Percentiles rank a stretch among this genome's conserved stretches.
Conservation (phyloP, 1,140 invertebrate species). For the Drepana arcuata region DNA sequence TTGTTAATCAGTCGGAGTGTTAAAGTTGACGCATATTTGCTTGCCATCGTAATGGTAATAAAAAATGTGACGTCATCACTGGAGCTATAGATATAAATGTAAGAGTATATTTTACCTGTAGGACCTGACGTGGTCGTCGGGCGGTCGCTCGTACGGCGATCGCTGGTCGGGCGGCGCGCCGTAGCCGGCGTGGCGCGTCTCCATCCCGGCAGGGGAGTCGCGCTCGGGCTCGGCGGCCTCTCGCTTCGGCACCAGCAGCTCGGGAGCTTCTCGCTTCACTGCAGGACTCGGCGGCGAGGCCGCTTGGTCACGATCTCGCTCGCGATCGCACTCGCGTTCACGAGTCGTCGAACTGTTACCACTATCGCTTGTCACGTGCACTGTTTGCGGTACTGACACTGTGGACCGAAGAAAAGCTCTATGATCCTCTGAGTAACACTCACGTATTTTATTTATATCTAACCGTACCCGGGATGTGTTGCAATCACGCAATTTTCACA, state of each 20-base stretch:
- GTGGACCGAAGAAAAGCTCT: too few relatives aligned
- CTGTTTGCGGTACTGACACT: slow-evolving; percentile 14
- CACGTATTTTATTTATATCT: too few relatives aligned
- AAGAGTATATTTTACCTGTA: slow-evolving; percentile 71
- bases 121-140: slow-evolving; percentile 73
- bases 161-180: slow-evolving; percentile 74
- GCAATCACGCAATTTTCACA: too few relatives aligned
- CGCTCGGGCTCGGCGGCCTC: slow-evolving; percentile 75
- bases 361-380: slow-evolving; percentile 18
- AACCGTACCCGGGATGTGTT: too few relatives aligned
- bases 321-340: slow-evolving; percentile 54
- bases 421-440: too few relatives aligned
- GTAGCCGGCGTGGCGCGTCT: slow-evolving; percentile 74
- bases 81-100: too few relatives aligned
- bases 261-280: slow-evolving; percentile 68
- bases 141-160: slow-evolving; percentile 77
- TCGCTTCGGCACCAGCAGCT: slow-evolving; percentile 78
- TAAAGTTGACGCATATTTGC: too few relatives aligned
- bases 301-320: slow-evolving; percentile 67
- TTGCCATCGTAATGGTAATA: slow-evolving; percentile 1
- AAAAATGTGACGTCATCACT: neutral
- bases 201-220: slow-evolving; percentile 81
- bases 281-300: slow-evolving; percentile 75
- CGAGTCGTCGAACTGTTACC: slow-evolving; percentile 15
- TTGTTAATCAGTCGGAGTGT: too few relatives aligned